Percentiles rank a stretch among this genome's conserved stretches.
Evolutionary conservation across 2,797 vertebrate genomes (phyloP).

Genomic region (Nasua narica): DNA sequence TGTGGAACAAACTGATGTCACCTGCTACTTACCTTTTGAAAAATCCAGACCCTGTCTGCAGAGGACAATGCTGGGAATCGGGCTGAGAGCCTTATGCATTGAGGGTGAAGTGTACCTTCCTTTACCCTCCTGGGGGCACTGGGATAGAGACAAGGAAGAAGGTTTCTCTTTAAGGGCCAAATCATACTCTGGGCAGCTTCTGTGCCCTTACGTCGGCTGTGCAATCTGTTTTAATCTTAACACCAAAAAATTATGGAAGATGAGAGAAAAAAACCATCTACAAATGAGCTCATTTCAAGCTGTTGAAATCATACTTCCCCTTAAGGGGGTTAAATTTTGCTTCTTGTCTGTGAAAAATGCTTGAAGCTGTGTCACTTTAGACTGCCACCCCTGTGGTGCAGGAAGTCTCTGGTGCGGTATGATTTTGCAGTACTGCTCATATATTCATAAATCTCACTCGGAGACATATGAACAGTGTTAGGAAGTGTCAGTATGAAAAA

Average conservation of each 20-base stretch:
- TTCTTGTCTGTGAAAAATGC: constrained; percentile 92
- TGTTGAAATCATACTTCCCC: constrained; percentile 80
- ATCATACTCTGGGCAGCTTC: constrained; percentile 40
- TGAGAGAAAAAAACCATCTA: constrained; percentile 67
- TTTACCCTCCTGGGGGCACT: not conserved
- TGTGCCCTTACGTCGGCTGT: constrained; percentile 7
- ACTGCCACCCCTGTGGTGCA: constrained; percentile 88
- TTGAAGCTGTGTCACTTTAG: constrained; percentile 91
- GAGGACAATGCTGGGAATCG: not conserved
- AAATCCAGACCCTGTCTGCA: not conserved
- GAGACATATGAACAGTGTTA: constrained; percentile 78
- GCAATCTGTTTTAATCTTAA: constrained; percentile 74
- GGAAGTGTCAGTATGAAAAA: constrained; percentile 73
- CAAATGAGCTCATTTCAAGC: constrained; percentile 80
- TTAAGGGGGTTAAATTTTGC: constrained; percentile 84
- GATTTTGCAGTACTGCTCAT: constrained; percentile 83
- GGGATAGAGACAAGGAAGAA: constrained; percentile 30
- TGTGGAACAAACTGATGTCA: not conserved
- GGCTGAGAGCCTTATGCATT: not conserved
- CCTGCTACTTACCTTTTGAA: constrained; percentile 75
- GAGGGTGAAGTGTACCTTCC: not conserved
- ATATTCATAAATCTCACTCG: constrained; percentile 80
- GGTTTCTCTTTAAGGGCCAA: constrained; percentile 62
- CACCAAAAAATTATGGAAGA: constrained; percentile 74
- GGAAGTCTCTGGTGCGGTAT: constrained; percentile 90